A percentile compares a stretch with the other conserved stretches of the same genome.
Conservation (phyloP, 2,113 vertebrate species). For the Dicerorhinus sumatrensis region DNA sequence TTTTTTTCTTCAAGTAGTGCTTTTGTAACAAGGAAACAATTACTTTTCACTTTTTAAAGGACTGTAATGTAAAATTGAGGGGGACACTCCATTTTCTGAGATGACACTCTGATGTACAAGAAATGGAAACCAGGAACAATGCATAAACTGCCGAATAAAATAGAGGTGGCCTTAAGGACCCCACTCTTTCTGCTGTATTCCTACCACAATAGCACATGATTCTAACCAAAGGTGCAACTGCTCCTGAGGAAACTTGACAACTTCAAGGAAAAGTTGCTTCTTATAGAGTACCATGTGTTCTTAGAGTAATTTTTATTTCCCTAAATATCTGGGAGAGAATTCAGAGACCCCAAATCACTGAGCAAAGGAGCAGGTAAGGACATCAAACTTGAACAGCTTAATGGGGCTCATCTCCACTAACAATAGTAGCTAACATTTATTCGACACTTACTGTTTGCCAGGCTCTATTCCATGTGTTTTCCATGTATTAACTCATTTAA, state of each 20-base stretch:
- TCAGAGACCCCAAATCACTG: background rate
- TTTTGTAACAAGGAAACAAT: conserved; percentile 8
- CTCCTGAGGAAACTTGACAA: background rate
- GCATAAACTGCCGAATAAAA: background rate
- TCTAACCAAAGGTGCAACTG: background rate
- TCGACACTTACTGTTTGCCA: background rate
- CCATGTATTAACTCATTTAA: background rate
- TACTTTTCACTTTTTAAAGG: background rate
- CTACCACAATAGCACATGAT: background rate
- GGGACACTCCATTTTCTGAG: background rate
- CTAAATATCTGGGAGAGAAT: background rate
- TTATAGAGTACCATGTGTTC: background rate
- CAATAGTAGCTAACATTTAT: background rate
- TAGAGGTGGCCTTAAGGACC: background rate
- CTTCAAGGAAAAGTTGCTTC: background rate
- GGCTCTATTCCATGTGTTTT: background rate
- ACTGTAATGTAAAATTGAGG: background rate
- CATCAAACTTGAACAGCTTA: background rate
- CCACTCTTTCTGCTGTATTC: background rate
- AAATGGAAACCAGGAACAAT: background rate
- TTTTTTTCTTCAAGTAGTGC: background rate
- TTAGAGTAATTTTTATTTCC: background rate
- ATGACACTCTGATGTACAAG: background rate
- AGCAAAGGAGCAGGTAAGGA: background rate
- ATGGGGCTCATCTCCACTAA: too few relatives aligned